phyloP scores from a whole-genome alignment of 2,113 vertebrate genomes.

The Neotoma lepida region DNA sequence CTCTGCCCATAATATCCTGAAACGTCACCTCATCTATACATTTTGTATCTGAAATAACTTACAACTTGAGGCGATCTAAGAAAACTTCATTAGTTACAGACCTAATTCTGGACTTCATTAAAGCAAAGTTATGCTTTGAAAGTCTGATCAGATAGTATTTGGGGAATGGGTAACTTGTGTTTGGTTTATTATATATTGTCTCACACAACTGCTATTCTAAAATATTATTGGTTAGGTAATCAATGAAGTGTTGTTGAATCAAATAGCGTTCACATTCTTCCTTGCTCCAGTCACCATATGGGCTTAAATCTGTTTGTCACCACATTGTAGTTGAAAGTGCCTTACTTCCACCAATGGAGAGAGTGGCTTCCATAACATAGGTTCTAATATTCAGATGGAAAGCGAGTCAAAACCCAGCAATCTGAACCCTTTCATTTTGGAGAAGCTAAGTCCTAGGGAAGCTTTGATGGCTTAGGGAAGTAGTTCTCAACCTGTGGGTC shows the following conservation, averaged over 20 bases:
- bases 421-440: not conserved
- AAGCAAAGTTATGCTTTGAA: slow-evolving; percentile 45
- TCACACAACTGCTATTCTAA: not conserved
- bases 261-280: not conserved
- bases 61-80: slow-evolving; percentile 19
- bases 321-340: too few relatives aligned
- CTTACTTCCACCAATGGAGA: not conserved
- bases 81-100: slow-evolving; percentile 44
- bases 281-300: not conserved
- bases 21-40: not conserved
- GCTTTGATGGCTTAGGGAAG: not conserved
- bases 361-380: not conserved
- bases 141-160: slow-evolving; percentile 50
- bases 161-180: slow-evolving; percentile 33
- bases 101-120: slow-evolving; percentile 60
- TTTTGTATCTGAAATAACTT: not conserved
- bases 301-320: too few relatives aligned
- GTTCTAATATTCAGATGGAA: not conserved
- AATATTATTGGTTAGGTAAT: slow-evolving; percentile 30
- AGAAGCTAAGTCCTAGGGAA: not conserved
- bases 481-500: not conserved
- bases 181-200: not conserved
- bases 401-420: not conserved
- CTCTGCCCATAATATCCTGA: not conserved
- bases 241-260: not conserved